Conservation (phyloP, 2,888 invertebrate genomes). For the Patella depressa region DNA sequence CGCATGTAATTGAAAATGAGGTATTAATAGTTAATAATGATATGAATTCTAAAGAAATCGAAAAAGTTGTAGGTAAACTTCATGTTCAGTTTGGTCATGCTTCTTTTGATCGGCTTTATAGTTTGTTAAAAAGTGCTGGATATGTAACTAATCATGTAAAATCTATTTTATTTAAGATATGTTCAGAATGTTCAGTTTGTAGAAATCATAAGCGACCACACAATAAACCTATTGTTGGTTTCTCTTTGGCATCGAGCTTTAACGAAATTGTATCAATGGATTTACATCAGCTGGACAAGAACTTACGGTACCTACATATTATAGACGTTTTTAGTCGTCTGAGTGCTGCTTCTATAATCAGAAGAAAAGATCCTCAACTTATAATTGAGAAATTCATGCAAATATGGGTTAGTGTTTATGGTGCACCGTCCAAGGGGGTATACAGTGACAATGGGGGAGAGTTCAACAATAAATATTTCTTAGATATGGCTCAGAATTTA, state of each 20-base stretch:
- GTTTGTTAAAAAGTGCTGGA: constrained; percentile 33
- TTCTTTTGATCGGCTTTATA: constrained; percentile 30
- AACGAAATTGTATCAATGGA: constrained; percentile 28
- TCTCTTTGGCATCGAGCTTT: constrained; percentile 22
- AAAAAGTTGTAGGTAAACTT: constrained; percentile 31
- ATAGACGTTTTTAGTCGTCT: constrained; percentile 15
- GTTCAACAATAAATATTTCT: constrained; percentile 19
- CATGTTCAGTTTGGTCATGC: constrained; percentile 46
- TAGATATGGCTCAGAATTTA: constrained; percentile 24
- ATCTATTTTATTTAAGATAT: constrained; percentile 24
- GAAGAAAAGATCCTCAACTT: constrained; percentile 14
- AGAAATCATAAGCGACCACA: constrained; percentile 4
- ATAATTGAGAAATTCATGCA: constrained; percentile 26
- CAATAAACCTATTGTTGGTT: constrained; percentile 19
- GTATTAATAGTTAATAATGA: background rate
- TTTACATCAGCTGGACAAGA: constrained; percentile 20
- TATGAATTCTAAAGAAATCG: background rate
- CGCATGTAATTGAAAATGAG: background rate
- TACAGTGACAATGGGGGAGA: constrained; percentile 24
- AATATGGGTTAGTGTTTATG: constrained; percentile 24
- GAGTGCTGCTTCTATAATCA: constrained; percentile 20
- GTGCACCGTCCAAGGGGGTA: constrained; percentile 20
- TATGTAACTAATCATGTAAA: constrained; percentile 18
- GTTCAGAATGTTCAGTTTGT: constrained; percentile 28
- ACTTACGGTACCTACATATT: constrained; percentile 21